Percentiles rank a stretch among this genome's conserved stretches.
These are phyloP conservation scores for Leptodactylus fuscus DNA, from an alignment of 2,113 vertebrate genomes.

Conservation along the genomic window DNA sequence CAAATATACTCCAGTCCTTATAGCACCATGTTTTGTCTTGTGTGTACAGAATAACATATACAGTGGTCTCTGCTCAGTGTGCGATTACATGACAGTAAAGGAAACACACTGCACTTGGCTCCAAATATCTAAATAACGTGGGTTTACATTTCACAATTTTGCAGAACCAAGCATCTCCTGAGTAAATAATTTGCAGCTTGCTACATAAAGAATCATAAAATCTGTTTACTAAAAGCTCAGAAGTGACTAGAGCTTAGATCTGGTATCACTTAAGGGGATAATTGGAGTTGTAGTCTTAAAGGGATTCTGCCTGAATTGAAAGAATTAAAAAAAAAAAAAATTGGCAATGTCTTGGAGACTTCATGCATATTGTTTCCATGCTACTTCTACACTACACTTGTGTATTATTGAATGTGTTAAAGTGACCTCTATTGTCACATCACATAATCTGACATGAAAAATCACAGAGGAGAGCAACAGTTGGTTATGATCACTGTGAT, in stretches of 20 bases:
- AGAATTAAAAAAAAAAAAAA: no score
- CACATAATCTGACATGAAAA: no score
- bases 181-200: slow-evolving; percentile 23
- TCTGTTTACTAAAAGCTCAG: not conserved
- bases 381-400: no score
- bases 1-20: slow-evolving; percentile 25
- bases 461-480: no score
- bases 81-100: slow-evolving; percentile 5
- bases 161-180: slow-evolving; percentile 13
- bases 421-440: no score
- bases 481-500: no score
- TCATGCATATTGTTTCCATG: no score
- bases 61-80: not conserved
- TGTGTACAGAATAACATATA: not conserved
- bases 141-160: slow-evolving; percentile 36
- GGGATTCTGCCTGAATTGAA: not conserved
- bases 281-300: not conserved
- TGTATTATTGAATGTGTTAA: no score
- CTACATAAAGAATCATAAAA: slow-evolving; percentile 27
- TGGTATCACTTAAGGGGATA: not conserved
- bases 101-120: slow-evolving; percentile 24
- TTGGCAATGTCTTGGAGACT: no score
- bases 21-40: not conserved
- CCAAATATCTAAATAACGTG: slow-evolving; percentile 7
- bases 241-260: not conserved